Conservation (phyloP, 2,797 vertebrate species). For the Staurois parvus region DNA sequence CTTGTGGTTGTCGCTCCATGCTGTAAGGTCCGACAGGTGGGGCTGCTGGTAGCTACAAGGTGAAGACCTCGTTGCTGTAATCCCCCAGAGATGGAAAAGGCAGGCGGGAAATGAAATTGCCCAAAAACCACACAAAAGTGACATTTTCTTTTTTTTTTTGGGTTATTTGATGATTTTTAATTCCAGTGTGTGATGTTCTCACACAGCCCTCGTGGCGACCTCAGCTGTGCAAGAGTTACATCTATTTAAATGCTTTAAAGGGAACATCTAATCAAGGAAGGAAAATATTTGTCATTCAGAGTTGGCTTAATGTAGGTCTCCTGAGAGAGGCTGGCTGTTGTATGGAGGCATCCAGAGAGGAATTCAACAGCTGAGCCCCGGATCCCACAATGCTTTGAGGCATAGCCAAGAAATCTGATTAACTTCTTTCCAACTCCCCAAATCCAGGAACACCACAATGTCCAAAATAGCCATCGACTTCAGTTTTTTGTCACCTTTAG, state of each 20-base stretch:
- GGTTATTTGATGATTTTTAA: too few species aligned
- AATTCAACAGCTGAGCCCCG: constrained; percentile 15
- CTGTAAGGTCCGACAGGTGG: too few species aligned
- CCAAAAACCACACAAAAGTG: too few species aligned
- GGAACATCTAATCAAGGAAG: background rate
- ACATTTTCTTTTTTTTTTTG: too few species aligned
- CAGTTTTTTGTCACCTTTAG: too few species aligned
- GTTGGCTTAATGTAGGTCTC: constrained; percentile 11
- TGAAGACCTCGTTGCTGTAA: too few species aligned
- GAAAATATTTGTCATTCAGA: constrained; percentile 24
- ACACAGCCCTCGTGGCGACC: background rate
- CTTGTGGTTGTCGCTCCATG: too few species aligned
- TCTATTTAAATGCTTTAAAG: background rate
- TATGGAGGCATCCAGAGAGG: background rate
- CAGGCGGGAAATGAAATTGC: too few species aligned
- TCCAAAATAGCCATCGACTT: too few species aligned
- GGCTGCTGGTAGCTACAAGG: too few species aligned
- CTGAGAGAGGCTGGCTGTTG: background rate
- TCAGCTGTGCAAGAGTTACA: background rate
- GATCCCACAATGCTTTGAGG: background rate
- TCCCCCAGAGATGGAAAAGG: too few species aligned
- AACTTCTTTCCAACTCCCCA: background rate
- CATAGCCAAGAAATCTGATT: background rate
- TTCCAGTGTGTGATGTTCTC: background rate
- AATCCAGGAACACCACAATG: background rate